phyloP scores from a whole-genome alignment of 2,113 vertebrate genomes.

The Serinus canaria region DNA sequence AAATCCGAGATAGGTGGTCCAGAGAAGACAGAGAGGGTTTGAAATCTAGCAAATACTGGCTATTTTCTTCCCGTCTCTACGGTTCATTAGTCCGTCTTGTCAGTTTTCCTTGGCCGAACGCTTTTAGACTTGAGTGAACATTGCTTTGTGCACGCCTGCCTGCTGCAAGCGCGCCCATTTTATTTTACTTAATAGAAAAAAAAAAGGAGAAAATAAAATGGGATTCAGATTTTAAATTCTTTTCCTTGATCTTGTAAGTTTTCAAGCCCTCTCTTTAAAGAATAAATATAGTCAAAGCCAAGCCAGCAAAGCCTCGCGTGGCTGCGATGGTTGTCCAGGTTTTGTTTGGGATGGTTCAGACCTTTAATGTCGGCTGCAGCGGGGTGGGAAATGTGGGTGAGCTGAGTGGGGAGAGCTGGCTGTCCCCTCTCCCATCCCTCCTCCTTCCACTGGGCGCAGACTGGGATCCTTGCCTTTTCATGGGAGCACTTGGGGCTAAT shows the following conservation, averaged over 20 bases:
- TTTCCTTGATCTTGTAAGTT: conserved; percentile 29
- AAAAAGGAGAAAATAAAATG: conserved; percentile 36
- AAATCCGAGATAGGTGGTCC: conserved; percentile 79
- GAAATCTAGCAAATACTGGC: conserved; percentile 83
- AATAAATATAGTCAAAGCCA: not conserved
- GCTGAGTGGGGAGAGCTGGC: not conserved
- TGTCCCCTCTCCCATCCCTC: not conserved
- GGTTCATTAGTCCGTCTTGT: conserved; percentile 93
- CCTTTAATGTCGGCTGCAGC: not conserved
- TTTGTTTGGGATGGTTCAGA: conserved; percentile 29
- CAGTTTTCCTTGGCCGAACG: conserved; percentile 86
- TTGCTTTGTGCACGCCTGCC: conserved; percentile 83
- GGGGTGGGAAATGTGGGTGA: not conserved
- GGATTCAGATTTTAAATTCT: conserved; percentile 56
- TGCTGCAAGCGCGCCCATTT: conserved; percentile 72
- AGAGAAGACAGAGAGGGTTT: conserved; percentile 69
- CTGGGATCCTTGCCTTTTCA: not conserved
- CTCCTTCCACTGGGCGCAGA: not conserved
- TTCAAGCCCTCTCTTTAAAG: not conserved
- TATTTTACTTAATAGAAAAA: conserved; percentile 67
- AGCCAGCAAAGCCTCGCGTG: not conserved
- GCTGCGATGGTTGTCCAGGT: not conserved
- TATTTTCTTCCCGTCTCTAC: conserved; percentile 85
- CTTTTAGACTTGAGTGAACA: conserved; percentile 93
- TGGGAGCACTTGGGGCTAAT: not conserved